phyloP scores from a whole-genome alignment of 2,797 vertebrate species.

The Bovichtus variegatus region DNA sequence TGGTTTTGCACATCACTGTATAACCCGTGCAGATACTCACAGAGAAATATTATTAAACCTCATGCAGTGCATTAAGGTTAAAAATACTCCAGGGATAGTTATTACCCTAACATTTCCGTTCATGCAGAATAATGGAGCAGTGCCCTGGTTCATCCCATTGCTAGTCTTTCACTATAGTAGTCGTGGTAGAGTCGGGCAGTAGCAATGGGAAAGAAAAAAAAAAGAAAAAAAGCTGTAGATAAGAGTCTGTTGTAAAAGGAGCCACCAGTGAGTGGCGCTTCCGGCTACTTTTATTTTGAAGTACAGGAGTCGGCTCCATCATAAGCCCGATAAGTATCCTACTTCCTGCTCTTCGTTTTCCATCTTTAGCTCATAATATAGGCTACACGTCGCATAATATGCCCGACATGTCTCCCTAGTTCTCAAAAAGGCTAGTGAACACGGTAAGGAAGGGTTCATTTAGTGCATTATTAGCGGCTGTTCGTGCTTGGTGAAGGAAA shows the following conservation, averaged over 20 bases:
- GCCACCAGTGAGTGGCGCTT: background rate
- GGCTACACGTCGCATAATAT: too few species aligned
- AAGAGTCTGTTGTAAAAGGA: background rate
- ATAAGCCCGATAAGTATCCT: accelerated
- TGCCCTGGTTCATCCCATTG: background rate
- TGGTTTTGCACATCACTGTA: background rate
- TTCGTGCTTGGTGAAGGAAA: background rate
- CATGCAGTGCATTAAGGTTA: background rate
- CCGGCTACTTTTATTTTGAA: constrained; percentile 42
- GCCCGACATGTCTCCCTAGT: background rate
- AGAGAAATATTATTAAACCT: background rate
- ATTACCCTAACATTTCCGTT: background rate
- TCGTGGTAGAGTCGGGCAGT: background rate
- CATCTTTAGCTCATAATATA: too few species aligned
- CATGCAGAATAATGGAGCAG: background rate
- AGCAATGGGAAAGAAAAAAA: background rate
- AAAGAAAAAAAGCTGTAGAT: background rate
- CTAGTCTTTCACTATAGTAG: background rate
- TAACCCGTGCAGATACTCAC: background rate
- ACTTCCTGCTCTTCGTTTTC: too few species aligned
- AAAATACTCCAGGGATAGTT: background rate
- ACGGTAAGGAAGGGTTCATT: background rate
- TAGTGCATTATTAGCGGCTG: background rate
- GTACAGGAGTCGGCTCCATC: accelerated
- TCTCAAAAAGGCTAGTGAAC: background rate